A percentile compares a stretch with the other conserved stretches of the same genome.
Conservation (phyloP, 2,888 invertebrate species). For the Aelia acuminata region DNA sequence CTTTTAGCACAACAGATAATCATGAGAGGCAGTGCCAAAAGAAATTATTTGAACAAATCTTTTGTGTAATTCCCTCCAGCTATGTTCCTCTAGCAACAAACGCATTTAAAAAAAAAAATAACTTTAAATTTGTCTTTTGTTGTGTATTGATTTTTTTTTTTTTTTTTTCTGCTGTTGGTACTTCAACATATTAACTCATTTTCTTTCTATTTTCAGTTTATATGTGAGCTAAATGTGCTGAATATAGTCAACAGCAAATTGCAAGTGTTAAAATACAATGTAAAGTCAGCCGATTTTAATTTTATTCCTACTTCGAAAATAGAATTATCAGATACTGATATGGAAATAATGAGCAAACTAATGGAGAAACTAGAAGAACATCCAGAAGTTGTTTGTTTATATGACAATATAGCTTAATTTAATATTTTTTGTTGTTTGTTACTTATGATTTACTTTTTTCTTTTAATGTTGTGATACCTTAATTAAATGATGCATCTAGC, state of each 20-base stretch:
- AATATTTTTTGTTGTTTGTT: background rate
- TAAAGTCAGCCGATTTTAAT: constrained; percentile 71
- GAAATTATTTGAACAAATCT: too few relatives aligned
- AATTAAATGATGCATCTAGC: too few relatives aligned
- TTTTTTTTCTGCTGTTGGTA: background rate
- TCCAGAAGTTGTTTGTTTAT: constrained; percentile 75
- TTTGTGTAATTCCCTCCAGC: too few relatives aligned
- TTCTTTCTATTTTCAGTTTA: constrained; percentile 72
- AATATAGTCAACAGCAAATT: constrained; percentile 71
- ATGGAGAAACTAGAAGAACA: constrained; percentile 73
- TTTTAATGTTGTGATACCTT: too few relatives aligned
- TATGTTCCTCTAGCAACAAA: too few relatives aligned
- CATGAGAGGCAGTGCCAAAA: too few relatives aligned
- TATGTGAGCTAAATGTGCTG: constrained; percentile 72
- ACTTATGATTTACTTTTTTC: background rate
- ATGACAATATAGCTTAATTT: constrained; percentile 73
- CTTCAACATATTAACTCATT: background rate
- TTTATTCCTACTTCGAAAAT: constrained; percentile 71
- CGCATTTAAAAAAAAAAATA: too few relatives aligned
- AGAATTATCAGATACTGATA: constrained; percentile 72
- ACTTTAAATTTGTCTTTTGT: too few relatives aligned
- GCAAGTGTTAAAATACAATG: constrained; percentile 70
- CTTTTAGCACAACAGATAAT: too few relatives aligned
- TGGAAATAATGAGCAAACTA: constrained; percentile 71
- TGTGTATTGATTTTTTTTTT: background rate